phyloP scores from a whole-genome alignment of 1,140 invertebrate genomes.

The Plodia interpunctella region DNA sequence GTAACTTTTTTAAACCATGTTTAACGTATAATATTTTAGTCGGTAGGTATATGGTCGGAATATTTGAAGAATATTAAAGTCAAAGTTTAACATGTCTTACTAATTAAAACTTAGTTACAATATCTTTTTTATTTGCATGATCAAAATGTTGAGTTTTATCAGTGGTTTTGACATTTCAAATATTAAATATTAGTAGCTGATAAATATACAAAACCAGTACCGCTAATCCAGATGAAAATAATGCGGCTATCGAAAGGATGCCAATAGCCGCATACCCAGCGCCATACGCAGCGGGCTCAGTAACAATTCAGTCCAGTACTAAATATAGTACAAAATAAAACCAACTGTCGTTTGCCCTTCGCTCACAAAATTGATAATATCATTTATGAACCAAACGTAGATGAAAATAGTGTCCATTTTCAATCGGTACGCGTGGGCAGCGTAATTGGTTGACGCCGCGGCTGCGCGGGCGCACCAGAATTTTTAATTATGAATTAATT shows the following conservation, averaged over 20 bases:
- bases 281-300: conserved; percentile 62
- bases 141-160: no score
- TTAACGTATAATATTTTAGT: no score
- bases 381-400: conserved; percentile 38
- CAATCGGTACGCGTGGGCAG: conserved; percentile 31
- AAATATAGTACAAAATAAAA: conserved; percentile 76
- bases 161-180: no score
- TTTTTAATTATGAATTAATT: conserved; percentile 77
- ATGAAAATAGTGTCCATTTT: conserved; percentile 46
- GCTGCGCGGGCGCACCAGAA: conserved; percentile 69
- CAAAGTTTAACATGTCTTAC: no score
- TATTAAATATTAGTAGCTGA: background rate
- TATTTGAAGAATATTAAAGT: no score
- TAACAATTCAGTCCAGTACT: conserved; percentile 71
- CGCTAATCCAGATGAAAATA: conserved; percentile 7
- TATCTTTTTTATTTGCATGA: no score
- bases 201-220: no score
- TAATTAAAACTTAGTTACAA: no score
- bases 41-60: no score
- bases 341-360: conserved; percentile 74
- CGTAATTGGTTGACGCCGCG: conserved; percentile 66
- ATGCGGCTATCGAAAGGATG: conserved; percentile 35
- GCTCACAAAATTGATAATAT: conserved; percentile 43
- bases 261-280: conserved; percentile 40
- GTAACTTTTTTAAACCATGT: no score